Base-by-base conservation (phyloP, 2,888 invertebrate species). In the Epinotia nisella region DNA sequence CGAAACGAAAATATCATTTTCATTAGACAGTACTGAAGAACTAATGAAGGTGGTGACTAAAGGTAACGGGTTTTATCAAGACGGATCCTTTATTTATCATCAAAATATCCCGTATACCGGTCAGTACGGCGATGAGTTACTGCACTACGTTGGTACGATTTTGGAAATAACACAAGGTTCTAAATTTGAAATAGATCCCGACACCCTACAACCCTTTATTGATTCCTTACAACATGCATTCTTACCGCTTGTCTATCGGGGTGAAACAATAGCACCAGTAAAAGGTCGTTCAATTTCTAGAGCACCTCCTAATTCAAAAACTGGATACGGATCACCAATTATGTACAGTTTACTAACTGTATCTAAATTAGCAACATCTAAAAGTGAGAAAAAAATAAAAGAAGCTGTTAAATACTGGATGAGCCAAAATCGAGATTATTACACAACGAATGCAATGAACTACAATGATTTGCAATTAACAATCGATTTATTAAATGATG, bases 231-330 rank as follows among this genome's bases (percentile, higher is more conserved):
- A 49, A 49, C 21, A n/a, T 9, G 61, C 24, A 15, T 49, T 62
- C n/a, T n/a, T 62, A 24, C 61, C 61, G 11, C 61, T 62, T 10
- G 1, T 62, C 2, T 62, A 62, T 62, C 61, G 61, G 15, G 61
- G 61, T 9, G 61, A 62, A 49, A 45, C 24, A 24, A 49, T 62
- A 49, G 61, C 61, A n/a, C 21, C 61, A 49, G 61, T 62, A 9
- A 62, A 62, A 0, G 61, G 45, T 9, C 61, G 61, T 21, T 19
- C 24, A 4, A 24, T 49, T 45, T 62, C 61, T 24, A 62, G 61
- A 13, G 10, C 41, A 10, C 61, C 61, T 10, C 4, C 21, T 21
- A 21, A 19, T 10, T 13, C 21, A 24, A 7, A n/a, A 49, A 24
- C n/a, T 19, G 41, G 39, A 19, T 60, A 39, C 19, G 41, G 41